These are phyloP conservation scores for Hestina assimilis DNA, from an alignment of 1,140 invertebrate genomes.

Conservation along the genomic window DNA sequence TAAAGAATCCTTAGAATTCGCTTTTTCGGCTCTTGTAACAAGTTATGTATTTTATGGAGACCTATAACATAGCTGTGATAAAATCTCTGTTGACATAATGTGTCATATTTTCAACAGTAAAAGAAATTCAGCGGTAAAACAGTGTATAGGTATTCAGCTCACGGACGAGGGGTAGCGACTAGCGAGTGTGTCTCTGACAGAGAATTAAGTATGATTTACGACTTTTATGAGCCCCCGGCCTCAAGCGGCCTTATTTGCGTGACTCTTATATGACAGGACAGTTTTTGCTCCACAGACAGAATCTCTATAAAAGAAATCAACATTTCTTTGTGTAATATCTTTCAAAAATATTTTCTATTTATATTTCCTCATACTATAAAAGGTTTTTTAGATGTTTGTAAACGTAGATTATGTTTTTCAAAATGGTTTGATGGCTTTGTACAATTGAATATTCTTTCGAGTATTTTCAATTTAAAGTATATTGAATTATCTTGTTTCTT, in stretches of 20 bases:
- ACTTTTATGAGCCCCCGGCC: constrained; percentile 44
- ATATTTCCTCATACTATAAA: no score
- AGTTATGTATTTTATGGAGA: not conserved
- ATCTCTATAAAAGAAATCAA: constrained; percentile 1
- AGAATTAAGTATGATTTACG: constrained; percentile 64
- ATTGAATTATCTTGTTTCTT: no score
- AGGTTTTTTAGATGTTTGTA: no score
- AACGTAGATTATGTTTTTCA: no score
- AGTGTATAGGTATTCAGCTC: constrained; percentile 46
- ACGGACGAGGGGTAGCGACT: constrained; percentile 47
- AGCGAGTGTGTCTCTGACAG: constrained; percentile 40
- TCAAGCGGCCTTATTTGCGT: constrained; percentile 36
- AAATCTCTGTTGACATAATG: constrained; percentile 22
- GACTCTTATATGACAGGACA: constrained; percentile 31
- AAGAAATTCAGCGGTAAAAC: constrained; percentile 25
- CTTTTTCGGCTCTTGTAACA: no score
- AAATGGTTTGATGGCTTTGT: no score
- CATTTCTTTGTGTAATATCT: not conserved
- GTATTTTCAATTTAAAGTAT: no score
- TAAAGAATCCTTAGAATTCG: no score
- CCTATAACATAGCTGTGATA: not conserved
- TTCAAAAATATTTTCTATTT: not conserved
- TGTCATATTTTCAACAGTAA: constrained; percentile 18
- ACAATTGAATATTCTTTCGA: no score
- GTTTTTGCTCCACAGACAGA: constrained; percentile 16